Conservation (phyloP, 1,140 invertebrate species). For the Hirudo medicinalis region DNA sequence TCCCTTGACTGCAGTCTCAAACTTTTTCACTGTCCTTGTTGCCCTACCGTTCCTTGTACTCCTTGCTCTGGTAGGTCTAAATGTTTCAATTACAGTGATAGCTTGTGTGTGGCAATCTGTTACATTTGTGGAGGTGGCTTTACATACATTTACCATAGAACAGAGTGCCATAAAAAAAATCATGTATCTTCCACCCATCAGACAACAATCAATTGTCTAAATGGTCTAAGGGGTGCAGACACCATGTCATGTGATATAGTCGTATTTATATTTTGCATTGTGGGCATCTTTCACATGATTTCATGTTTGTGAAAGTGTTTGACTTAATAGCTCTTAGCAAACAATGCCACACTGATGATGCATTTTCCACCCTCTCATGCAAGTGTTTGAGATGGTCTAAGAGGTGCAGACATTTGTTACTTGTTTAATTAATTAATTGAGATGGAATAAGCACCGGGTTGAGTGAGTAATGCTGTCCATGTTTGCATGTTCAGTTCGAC, state of each 20-base stretch:
- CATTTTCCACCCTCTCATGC: slow-evolving; percentile 5
- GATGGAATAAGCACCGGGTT: neutral
- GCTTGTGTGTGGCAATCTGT: neutral
- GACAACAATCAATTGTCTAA: too few relatives aligned
- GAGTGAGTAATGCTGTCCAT: too few relatives aligned
- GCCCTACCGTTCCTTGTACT: slow-evolving; percentile 68
- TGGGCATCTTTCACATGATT: too few relatives aligned
- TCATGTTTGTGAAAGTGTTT: neutral
- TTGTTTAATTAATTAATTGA: neutral
- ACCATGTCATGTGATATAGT: too few relatives aligned
- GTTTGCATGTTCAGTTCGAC: too few relatives aligned
- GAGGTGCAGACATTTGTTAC: neutral
- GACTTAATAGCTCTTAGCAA: neutral
- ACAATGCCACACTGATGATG: neutral
- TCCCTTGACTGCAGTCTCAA: slow-evolving; percentile 70
- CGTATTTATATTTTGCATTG: too few relatives aligned
- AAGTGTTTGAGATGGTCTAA: slow-evolving; percentile 11
- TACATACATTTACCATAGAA: too few relatives aligned
- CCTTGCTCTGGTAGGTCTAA: slow-evolving; percentile 53
- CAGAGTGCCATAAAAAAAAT: too few relatives aligned
- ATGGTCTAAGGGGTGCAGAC: too few relatives aligned
- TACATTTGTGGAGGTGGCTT: neutral
- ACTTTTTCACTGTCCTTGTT: slow-evolving; percentile 73
- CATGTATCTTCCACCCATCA: too few relatives aligned
- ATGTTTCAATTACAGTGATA: neutral